These are phyloP conservation scores for Lysandra bellargus DNA, from an alignment of 2,888 invertebrate species.

Conservation along the genomic window DNA sequence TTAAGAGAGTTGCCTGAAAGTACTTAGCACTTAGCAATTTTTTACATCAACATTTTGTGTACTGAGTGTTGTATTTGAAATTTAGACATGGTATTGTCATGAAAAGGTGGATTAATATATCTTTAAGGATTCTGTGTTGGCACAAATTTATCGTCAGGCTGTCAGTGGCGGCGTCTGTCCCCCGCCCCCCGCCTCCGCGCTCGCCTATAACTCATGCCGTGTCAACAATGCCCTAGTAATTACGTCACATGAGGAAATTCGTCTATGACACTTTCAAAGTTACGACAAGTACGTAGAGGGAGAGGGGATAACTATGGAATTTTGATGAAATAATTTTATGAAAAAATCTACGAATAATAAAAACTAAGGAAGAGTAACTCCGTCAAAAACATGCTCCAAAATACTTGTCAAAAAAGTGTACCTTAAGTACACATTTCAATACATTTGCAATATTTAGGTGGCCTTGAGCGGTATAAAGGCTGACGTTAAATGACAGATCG, in stretches of 20 bases:
- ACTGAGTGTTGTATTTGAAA: background rate
- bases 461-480: no score
- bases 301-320: background rate
- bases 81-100: background rate
- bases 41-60: background rate
- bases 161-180: constrained; percentile 34
- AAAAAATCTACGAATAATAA: no score
- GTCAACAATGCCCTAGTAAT: constrained; percentile 34
- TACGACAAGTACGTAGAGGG: background rate
- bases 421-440: no score
- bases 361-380: no score
- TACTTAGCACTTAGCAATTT: no score
- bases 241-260: constrained; percentile 30
- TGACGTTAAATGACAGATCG: no score
- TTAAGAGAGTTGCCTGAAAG: no score
- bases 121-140: constrained; percentile 26
- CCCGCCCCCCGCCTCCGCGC: constrained; percentile 27
- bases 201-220: constrained; percentile 32
- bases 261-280: constrained; percentile 20
- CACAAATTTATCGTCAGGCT: constrained; percentile 30
- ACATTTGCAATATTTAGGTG: no score
- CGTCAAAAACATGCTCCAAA: no score
- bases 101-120: constrained; percentile 24
- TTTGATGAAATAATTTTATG: background rate
- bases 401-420: no score